Conservation (phyloP, 2,113 vertebrate species). For the Pituophis catenifer region DNA sequence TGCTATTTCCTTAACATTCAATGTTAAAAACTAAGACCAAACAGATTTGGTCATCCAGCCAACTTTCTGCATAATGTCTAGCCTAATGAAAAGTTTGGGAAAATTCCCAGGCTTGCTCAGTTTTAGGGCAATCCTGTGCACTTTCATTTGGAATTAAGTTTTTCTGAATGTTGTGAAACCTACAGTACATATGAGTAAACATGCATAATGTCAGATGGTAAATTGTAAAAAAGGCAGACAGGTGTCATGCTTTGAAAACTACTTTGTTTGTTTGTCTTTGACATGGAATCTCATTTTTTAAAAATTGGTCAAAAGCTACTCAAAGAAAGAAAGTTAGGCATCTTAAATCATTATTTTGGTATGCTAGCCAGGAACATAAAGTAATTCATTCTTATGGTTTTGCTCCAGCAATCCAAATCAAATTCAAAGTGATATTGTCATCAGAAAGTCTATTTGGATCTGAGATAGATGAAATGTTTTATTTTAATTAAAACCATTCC, state of each 20-base stretch:
- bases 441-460: slow-evolving; percentile 26
- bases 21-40: neutral
- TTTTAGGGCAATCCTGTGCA: neutral
- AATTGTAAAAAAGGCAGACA: neutral
- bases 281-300: neutral
- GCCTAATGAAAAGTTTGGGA: neutral
- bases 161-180: neutral
- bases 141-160: neutral
- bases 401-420: slow-evolving; percentile 28
- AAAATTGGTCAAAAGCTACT: neutral
- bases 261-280: neutral
- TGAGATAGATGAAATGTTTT: slow-evolving; percentile 27
- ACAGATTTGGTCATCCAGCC: neutral
- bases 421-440: slow-evolving; percentile 9
- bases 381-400: slow-evolving; percentile 5
- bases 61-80: neutral
- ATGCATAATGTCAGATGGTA: neutral
- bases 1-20: neutral
- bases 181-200: neutral
- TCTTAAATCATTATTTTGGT: neutral
- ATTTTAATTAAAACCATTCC: slow-evolving; percentile 27
- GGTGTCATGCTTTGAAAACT: neutral
- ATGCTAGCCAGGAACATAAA: slow-evolving; percentile 12
- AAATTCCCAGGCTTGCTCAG: neutral
- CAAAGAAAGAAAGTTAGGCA: neutral